Evolutionary conservation across 1,140 invertebrate genomes (phyloP).

Genomic region (Cotesia chilonis): DNA sequence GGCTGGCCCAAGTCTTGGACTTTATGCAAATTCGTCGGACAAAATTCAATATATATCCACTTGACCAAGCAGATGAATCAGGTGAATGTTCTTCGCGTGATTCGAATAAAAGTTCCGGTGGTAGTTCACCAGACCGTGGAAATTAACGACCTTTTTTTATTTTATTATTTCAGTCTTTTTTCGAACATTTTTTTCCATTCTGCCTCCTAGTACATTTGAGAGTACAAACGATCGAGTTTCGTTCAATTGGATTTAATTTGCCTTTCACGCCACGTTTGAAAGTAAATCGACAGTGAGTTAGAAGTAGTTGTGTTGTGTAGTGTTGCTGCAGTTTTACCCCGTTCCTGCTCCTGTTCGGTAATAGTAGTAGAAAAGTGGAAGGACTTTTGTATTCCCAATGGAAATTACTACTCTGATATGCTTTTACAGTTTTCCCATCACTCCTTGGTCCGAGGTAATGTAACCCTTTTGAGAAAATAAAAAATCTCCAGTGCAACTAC

Average conservation of each 20-base stretch:
- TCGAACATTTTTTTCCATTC: too few species aligned
- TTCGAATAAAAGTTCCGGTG: conserved; percentile 26
- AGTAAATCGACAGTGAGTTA: conserved; percentile 38
- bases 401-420: conserved; percentile 24
- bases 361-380: conserved; percentile 5
- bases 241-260: conserved; percentile 42
- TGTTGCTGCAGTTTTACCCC: too few species aligned
- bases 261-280: conserved; percentile 35
- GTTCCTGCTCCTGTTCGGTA: not conserved
- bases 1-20: conserved; percentile 5
- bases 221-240: conserved; percentile 38
- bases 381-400: conserved; percentile 23
- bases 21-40: conserved; percentile 33
- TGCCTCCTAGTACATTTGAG: conserved; percentile 25
- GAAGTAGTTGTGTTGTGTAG: not conserved
- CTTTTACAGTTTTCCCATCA: conserved; percentile 2
- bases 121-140: conserved; percentile 14
- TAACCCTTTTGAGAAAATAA: too few species aligned
- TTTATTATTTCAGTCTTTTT: too few species aligned
- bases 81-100: conserved; percentile 25
- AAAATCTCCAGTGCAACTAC: too few species aligned
- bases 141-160: conserved; percentile 24
- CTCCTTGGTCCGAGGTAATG: not conserved
- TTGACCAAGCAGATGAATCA: not conserved
- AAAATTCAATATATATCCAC: not conserved